A percentile compares a stretch with the other conserved stretches of the same genome.
Evolutionary conservation across 1,140 invertebrate species (phyloP).

Genomic region (Heliconius himera): DNA sequence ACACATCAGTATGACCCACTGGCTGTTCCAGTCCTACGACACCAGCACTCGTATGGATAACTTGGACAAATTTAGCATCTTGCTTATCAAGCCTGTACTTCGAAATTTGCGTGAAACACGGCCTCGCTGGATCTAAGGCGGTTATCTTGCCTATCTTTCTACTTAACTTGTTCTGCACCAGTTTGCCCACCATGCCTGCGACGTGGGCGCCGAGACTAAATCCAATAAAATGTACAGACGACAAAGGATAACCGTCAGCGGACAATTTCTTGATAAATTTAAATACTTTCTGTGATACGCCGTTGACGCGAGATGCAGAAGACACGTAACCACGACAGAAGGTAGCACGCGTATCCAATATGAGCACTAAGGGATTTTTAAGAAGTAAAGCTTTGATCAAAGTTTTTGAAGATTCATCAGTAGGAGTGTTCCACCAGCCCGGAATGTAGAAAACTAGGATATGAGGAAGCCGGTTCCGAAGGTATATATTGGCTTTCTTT

Average conservation of each 20-base stretch:
- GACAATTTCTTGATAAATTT: conserved; percentile 57
- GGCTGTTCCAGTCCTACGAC: conserved; percentile 70
- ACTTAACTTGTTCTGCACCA: conserved; percentile 81
- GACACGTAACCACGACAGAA: conserved; percentile 64
- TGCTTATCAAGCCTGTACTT: conserved; percentile 67
- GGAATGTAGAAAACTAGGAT: conserved; percentile 57
- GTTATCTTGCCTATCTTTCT: conserved; percentile 87
- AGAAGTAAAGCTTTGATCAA: conserved; percentile 59
- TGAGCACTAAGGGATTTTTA: conserved; percentile 49
- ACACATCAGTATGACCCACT: conserved; percentile 68
- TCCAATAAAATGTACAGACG: conserved; percentile 86
- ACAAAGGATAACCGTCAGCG: conserved; percentile 64
- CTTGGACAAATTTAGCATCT: conserved; percentile 78
- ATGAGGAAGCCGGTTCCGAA: conserved; percentile 37
- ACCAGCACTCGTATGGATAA: conserved; percentile 77
- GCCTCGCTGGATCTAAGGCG: conserved; percentile 87
- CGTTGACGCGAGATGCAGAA: conserved; percentile 56
- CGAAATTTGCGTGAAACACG: conserved; percentile 80
- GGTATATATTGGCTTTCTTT: conserved; percentile 44
- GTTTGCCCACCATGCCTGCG: conserved; percentile 86
- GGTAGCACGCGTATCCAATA: conserved; percentile 56
- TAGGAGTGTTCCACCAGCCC: conserved; percentile 72
- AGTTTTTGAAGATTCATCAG: conserved; percentile 58
- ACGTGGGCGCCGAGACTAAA: conserved; percentile 91
- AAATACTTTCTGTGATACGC: conserved; percentile 55